Base-by-base conservation (phyloP, 1,140 invertebrate species). In the Ceratina japonica region DNA sequence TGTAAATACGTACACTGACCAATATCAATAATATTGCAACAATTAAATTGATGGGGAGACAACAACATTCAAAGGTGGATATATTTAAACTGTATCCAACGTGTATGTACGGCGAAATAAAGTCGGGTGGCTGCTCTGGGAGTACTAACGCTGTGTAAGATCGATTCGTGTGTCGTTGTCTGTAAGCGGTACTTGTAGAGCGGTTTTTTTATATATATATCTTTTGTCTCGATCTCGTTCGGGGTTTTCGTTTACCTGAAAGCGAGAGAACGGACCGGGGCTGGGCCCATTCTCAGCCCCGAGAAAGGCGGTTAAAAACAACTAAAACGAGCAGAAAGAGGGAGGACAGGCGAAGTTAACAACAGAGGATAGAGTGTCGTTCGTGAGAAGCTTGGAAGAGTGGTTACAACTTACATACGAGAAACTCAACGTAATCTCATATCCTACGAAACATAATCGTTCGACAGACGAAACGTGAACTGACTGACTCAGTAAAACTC, bases 201-300 rank as follows among this genome's bases (percentile, higher is more conserved):
- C 58, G 22, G 52, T 82, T 70, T 56, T 56, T 18, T 27, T 56
- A 65, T 56, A 56, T 66, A 71, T 61, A 15, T n/a, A n/a, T n/a
- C n/a, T n/a, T n/a, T 65, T 15, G 44, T 56, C 61, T 44, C n/a
- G 51, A 12, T 58, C 7, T 63, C 58, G 31, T n/a, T 66, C 24
- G 52, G 66, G n/a, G 73, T 68, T 84, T 69, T 44, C 66, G 66
- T 85, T 84, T 85, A 85, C 84, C 84, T 85, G 84, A 64, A 79
- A 85, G 71, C 79, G 72, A 72, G 75, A 75, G 62, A 49, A 63
- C 70, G 49, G 20, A 56, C 12, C 37, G 62, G 68, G 59, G 51
- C 20, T 31, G 63, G 22, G 37, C 5, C 51, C 78, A 81, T 69
- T 31, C 64, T 78, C 44, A 74, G 76, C 52, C 59, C 75, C 15